These are phyloP conservation scores for Heterotilapia buettikoferi DNA, from an alignment of 2,113 vertebrate genomes.

Conservation along the genomic window DNA sequence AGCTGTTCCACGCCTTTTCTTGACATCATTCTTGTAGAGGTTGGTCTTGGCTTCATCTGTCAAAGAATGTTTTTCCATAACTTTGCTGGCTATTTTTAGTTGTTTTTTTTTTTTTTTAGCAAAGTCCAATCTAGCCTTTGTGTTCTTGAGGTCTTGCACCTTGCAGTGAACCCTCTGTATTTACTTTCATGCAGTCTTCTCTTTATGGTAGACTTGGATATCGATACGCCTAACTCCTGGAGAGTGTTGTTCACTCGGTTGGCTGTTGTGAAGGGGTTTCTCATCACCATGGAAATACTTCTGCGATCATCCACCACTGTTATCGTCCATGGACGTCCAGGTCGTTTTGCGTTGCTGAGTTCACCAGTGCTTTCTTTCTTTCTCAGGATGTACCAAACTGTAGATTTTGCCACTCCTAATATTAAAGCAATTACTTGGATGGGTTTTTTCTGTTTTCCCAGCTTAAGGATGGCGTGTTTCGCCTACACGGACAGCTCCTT, in stretches of 20 bases:
- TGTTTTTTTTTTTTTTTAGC: accelerated
- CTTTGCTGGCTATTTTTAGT: neutral
- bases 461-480: accelerated
- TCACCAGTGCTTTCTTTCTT: neutral
- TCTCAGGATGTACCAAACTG: neutral
- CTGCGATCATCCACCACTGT: neutral
- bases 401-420: neutral
- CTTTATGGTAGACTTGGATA: neutral
- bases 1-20: neutral
- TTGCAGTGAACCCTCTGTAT: neutral
- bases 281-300: neutral
- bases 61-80: neutral
- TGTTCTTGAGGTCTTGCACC: neutral
- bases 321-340: neutral
- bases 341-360: neutral
- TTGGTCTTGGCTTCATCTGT: neutral
- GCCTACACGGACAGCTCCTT: neutral
- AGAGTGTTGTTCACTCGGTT: neutral
- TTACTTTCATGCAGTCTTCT: neutral
- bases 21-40: neutral
- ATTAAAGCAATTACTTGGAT: neutral
- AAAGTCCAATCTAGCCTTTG: neutral
- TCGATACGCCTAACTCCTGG: neutral
- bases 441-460: neutral
- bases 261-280: neutral